These are phyloP conservation scores for Paramormyrops kingsleyae DNA, from an alignment of 2,113 vertebrate species.

Conservation along the genomic window DNA sequence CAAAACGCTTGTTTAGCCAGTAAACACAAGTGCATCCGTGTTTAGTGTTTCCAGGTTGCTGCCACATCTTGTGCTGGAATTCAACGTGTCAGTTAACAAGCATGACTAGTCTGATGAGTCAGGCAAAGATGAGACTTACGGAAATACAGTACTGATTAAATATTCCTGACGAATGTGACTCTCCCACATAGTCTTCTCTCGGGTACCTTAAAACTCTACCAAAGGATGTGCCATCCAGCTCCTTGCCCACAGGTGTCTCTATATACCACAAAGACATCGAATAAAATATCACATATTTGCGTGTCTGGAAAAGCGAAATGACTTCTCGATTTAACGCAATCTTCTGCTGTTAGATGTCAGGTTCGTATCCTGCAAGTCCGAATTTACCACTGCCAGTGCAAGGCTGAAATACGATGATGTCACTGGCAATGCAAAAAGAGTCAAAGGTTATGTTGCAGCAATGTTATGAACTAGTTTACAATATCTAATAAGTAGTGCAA, in stretches of 20 bases:
- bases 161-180: slow-evolving; percentile 36
- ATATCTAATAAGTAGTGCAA: slow-evolving; percentile 51
- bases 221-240: slow-evolving; percentile 24
- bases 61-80: not conserved
- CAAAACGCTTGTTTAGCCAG: not conserved
- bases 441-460: slow-evolving; percentile 46
- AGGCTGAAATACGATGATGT: slow-evolving; percentile 53
- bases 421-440: slow-evolving; percentile 40
- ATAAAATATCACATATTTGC: slow-evolving; percentile 28
- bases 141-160: slow-evolving; percentile 48
- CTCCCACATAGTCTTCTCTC: not conserved
- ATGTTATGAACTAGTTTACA: slow-evolving; percentile 49
- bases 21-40: not conserved
- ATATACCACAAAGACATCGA: slow-evolving; percentile 46
- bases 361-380: slow-evolving; percentile 63
- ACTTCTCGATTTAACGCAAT: slow-evolving; percentile 41
- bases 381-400: slow-evolving; percentile 58
- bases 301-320: slow-evolving; percentile 36
- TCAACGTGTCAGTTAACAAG: not conserved
- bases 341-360: slow-evolving; percentile 47
- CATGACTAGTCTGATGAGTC: slow-evolving; percentile 47
- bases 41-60: not conserved
- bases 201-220: slow-evolving; percentile 26
- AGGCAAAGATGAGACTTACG: slow-evolving; percentile 52
- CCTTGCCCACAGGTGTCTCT: slow-evolving; percentile 39